Percentiles rank a stretch among this genome's conserved stretches.
Evolutionary conservation across 2,113 vertebrate genomes (phyloP).

Genomic region (Oreotragus oreotragus): DNA sequence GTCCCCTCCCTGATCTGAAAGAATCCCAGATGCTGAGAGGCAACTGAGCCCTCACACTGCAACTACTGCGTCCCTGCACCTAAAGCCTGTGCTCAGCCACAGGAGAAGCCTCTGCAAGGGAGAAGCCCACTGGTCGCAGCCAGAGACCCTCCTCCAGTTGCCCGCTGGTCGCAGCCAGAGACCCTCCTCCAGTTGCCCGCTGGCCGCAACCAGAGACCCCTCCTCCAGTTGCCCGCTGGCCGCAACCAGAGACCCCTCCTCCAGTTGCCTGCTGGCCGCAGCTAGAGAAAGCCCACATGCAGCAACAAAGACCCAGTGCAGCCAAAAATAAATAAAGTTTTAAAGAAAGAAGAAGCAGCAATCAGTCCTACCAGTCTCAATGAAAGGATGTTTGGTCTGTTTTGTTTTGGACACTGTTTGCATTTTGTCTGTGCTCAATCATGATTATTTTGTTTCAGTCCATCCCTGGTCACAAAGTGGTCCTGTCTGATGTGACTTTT

Average conservation of each 20-base stretch:
- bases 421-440: neutral
- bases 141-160: too few species aligned
- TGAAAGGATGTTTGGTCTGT: neutral
- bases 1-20: neutral
- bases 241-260: too few species aligned
- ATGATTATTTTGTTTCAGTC: neutral
- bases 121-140: too few species aligned
- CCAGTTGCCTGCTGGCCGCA: too few species aligned
- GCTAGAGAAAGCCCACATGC: neutral
- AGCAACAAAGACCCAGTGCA: neutral
- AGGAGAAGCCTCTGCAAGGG: neutral
- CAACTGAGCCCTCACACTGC: neutral
- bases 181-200: too few species aligned
- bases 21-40: neutral
- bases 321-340: neutral
- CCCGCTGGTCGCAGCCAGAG: too few species aligned
- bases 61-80: neutral
- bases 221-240: too few species aligned
- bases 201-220: too few species aligned
- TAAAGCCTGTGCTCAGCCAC: rapidly evolving
- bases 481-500: too few species aligned
- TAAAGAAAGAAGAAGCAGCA: neutral
- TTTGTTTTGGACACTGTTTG: neutral
- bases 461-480: too few species aligned
- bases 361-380: neutral